Evolutionary conservation across 2,797 vertebrate species (phyloP), one percentile per base, ranked within the genome.

Genomic region (Clarias laeviceps): DNA sequence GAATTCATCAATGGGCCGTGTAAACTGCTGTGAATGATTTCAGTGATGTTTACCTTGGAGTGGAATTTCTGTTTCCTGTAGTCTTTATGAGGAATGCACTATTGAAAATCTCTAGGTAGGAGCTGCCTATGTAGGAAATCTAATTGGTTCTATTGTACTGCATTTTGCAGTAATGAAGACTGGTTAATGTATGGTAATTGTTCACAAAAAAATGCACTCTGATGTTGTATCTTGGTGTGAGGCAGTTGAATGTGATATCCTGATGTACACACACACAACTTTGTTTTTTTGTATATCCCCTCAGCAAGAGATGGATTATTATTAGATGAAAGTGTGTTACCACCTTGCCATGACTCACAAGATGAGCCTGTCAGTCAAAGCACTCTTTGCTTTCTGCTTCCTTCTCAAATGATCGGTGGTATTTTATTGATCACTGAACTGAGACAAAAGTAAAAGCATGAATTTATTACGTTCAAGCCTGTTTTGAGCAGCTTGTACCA

Each of bases 231-330:
- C 6, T 54, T 56, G 45, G 45, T 74, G 14, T 18, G 27, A 77
- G 2, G 29, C 54, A 34, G 1, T 9, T 1, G 73, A 0, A 20
- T 57, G 7, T 20, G 20, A 62, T 45, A 17, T 27, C 62, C 15
- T 80, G 40, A 65, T 3, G 32, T 62, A 11, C 11, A 22, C 4
- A 34, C 68, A 73, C 70, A n/a, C 1, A 12, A 24, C 18, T 77
- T 59, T 40, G 11, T n/a, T 79, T 40, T 57, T 54, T 32, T 57
- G 54, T n/a, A 5, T 81, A 37, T 11, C 1, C 45, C 11, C 50
- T 27, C 56, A 22, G 18, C 29, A 68, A 85, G 18, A 50, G 64
- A 62, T 65, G 14, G 59, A 78, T 68, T 77, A 40, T 62, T 79
- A 56, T 78, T 70, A 24, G 5, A 1, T 14, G 37, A 79, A 64